Percentiles rank a stretch among this genome's conserved stretches.
Conservation (phyloP, 2,888 invertebrate genomes). For the Phragmatobia fuliginosa region DNA sequence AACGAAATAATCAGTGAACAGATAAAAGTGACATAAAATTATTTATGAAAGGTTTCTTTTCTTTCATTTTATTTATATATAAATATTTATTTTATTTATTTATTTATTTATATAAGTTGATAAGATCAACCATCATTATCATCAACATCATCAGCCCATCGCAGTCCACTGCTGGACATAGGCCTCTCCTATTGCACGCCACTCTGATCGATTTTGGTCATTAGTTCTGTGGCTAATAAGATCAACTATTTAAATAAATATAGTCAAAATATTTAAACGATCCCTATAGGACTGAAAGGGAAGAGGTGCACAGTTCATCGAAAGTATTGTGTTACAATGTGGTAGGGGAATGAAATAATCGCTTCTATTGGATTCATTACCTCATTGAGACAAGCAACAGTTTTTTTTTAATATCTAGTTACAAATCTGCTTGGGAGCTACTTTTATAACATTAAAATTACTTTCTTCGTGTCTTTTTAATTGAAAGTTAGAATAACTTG, state of each 20-base stretch:
- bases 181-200: too few relatives aligned
- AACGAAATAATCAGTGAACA: background rate
- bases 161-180: too few relatives aligned
- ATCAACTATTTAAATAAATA: slow-evolving; percentile 3
- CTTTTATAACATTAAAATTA: background rate
- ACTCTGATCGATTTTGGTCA: too few relatives aligned
- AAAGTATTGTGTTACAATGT: slow-evolving; percentile 16
- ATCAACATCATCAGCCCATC: too few relatives aligned
- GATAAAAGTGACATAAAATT: background rate
- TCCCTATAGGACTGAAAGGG: background rate
- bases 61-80: background rate
- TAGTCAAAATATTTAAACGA: background rate
- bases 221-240: background rate
- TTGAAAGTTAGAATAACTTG: background rate
- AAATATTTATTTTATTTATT: too few relatives aligned
- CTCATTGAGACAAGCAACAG: background rate
- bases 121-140: too few relatives aligned
- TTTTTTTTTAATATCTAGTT: slow-evolving; percentile 1
- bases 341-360: slow-evolving; percentile 15
- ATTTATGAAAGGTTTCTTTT: background rate
- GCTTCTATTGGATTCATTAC: slow-evolving; percentile 17
- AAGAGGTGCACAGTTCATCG: slow-evolving; percentile 8
- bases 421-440: background rate
- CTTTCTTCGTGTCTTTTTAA: background rate
- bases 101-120: too few relatives aligned